Conservation (phyloP, 2,888 invertebrate species). For the Sesamia inferens region DNA sequence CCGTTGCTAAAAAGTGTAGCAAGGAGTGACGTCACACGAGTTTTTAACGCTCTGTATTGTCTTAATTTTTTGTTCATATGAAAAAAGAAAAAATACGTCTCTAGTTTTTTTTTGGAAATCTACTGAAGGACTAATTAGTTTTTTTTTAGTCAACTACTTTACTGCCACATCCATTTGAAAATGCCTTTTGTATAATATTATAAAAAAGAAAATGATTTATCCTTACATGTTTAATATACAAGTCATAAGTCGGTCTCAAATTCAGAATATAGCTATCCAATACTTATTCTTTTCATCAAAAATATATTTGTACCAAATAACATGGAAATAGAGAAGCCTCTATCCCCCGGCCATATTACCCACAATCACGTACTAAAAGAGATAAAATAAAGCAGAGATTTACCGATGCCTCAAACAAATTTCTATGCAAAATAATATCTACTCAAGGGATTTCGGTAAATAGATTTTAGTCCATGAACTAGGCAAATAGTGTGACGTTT, state of each 20-base stretch:
- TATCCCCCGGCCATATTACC: conserved; percentile 45
- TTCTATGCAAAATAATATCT: conserved; percentile 65
- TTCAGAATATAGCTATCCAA: neutral
- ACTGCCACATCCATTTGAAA: neutral
- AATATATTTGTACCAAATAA: conserved; percentile 16
- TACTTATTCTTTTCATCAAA: neutral
- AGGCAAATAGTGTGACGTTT: conserved; percentile 41
- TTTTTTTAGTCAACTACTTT: too few species aligned
- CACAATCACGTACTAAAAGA: conserved; percentile 59
- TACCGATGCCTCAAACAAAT: conserved; percentile 60
- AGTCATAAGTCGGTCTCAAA: neutral
- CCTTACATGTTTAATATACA: too few species aligned
- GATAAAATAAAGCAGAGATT: conserved; percentile 61
- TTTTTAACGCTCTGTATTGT: too few species aligned
- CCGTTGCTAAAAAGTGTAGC: too few species aligned
- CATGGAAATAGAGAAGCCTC: conserved; percentile 37
- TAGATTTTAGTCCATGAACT: conserved; percentile 59
- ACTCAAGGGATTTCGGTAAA: conserved; percentile 62
- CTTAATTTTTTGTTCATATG: too few species aligned
- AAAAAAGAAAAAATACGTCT: too few species aligned
- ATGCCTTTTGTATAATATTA: neutral
- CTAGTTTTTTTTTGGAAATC: too few species aligned
- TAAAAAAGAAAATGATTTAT: neutral
- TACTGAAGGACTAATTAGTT: too few species aligned
- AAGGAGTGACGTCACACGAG: too few species aligned